Base-by-base conservation (phyloP, 2,888 invertebrate species). In the Heliconius aoede region DNA sequence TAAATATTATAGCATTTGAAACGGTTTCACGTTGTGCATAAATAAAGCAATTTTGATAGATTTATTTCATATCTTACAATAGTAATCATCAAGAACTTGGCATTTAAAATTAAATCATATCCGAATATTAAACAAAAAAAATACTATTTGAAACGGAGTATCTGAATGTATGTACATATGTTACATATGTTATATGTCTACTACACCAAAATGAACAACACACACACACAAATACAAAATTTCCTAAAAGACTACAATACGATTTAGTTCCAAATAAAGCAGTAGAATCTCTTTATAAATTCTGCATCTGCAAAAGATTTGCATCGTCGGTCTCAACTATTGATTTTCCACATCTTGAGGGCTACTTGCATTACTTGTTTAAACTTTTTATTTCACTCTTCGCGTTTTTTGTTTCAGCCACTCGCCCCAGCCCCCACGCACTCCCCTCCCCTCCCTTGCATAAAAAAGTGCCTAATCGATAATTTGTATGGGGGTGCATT, bases 381-480 rank as follows among this genome's bases (percentile, higher is more conserved):
- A 94, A 94, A 94, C 92, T 94, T 94, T 94, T 94, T 92, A 93
- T 94, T 94, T 94, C 89, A 92, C 94, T 94, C 94, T 93, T 91
- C 94, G 90, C 92, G 91, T 93, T 94, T 94, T 94, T 94, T 94
- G 94, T 94, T 94, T 94, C 94, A 93, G 90, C 93, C 91, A 89
- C 90, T 90, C 93, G 89, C 94, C 94, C 92, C 87, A 85, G 85
- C 89, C 94, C 94, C 93, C 91, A 89, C 90, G 90, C 93, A 89
- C 94, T 93, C 92, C 86, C 84, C 85, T 88, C 94, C 94, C 94
- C 91, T 93, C 94, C 94, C 94, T 94, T 94, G 94, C 94, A 94
- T 94, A 94, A 94, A 94, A 94, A 94, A 94, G 94, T 93, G 92
- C 91, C 94, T 94, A 94, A 94, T 94, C 94, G 94, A 94, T 94